Evolutionary conservation across 2,797 vertebrate species (phyloP), one percentile per base, ranked within the genome.

Genomic region (Enteromius trimaculatus): DNA sequence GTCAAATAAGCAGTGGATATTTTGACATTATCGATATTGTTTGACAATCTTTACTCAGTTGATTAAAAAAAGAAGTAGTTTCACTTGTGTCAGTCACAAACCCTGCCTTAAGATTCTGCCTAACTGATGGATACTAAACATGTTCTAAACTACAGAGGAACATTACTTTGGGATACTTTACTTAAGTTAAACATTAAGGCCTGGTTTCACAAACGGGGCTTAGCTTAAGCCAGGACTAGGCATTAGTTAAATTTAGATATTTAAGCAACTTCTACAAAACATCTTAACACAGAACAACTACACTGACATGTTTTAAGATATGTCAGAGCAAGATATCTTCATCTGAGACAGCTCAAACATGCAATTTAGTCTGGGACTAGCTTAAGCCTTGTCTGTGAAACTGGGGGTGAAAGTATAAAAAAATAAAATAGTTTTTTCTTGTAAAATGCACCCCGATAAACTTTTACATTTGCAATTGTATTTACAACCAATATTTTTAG

Each of bases 1-100:
- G 58, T 44, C 26, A 77, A 47, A 47, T 77, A 77, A 47, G 51
- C 53, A 55, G 19, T 55, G 49, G 49, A n/a, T 55, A 42, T 76
- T 58, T 58, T 76, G n/a, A 60, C n/a, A 60, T 76, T 10, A 76
- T 26, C 1, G 7, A 60, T 37, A 76, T 16, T 39, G 3, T 2
- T 7, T 76, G 53, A 76, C 31, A 31, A 11, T 58, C 53, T 76
- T 68, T 17, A 68, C 31, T 37, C 19, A 39, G 34, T 39, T 60
- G 34, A 76, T 58, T 23, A 31, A 26, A 58, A 58, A 76, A 76
- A 76, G 34, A 23, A 55, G n/a, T 23, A 60, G 21, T 76, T 37
- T 17, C 44, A 29, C 16, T 9, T 21, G 26, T 11, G 70, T 19
- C 34, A 26, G 13, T 76, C 53, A 26, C 7, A 39, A 23, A 74